phyloP scores from a whole-genome alignment of 2,113 vertebrate genomes.

The Solea senegalensis region DNA sequence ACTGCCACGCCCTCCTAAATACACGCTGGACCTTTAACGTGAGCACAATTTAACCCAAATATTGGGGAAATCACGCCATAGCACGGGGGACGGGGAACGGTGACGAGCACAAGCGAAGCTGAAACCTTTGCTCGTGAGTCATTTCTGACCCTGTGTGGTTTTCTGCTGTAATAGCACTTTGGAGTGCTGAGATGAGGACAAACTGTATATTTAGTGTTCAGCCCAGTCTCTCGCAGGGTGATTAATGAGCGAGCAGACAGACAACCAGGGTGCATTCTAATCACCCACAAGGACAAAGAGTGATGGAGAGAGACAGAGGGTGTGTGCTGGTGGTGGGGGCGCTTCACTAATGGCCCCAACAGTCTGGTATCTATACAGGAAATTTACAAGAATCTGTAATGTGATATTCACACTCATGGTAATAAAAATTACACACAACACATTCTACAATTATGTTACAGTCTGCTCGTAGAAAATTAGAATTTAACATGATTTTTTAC shows the following conservation, averaged over 20 bases:
- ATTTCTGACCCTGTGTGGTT: slow-evolving; percentile 57
- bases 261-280: slow-evolving; percentile 72
- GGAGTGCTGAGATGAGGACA: slow-evolving; percentile 69
- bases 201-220: slow-evolving; percentile 74
- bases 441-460: background rate
- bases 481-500: too few relatives aligned
- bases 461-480: background rate
- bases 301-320: slow-evolving; percentile 56
- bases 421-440: slow-evolving; percentile 11
- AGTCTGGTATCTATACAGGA: slow-evolving; percentile 36
- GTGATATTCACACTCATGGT: slow-evolving; percentile 25
- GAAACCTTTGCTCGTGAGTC: slow-evolving; percentile 35
- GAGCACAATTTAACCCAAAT: too few relatives aligned
- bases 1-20: too few relatives aligned
- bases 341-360: slow-evolving; percentile 53
- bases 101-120: background rate
- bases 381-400: slow-evolving; percentile 22
- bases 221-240: slow-evolving; percentile 62
- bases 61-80: too few relatives aligned
- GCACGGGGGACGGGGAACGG: too few relatives aligned
- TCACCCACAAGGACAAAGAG: slow-evolving; percentile 74
- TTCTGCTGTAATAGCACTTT: slow-evolving; percentile 66
- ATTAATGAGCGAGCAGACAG: slow-evolving; percentile 75
- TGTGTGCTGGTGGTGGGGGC: background rate
- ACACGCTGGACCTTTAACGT: too few relatives aligned